These are phyloP conservation scores for Oxycera nigricornis DNA, from an alignment of 2,888 invertebrate genomes.

Conservation along the genomic window DNA sequence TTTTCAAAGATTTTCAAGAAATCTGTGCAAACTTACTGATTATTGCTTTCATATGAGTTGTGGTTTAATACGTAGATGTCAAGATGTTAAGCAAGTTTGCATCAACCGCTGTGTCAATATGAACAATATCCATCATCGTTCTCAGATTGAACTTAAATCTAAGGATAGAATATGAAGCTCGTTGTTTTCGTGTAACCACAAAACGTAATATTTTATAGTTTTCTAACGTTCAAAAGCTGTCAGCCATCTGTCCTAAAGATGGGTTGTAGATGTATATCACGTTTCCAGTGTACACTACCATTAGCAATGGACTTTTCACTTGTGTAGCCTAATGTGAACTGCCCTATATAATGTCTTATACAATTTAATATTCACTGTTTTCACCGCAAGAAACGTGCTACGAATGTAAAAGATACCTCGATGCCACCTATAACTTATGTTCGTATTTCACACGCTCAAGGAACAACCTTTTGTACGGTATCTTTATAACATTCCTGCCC, in stretches of 20 bases:
- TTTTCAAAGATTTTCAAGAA: too few species aligned
- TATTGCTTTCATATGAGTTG: too few species aligned
- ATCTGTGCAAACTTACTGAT: too few species aligned
- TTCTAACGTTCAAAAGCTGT: neutral
- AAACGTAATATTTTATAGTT: too few species aligned
- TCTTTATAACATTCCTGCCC: neutral
- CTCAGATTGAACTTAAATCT: too few species aligned
- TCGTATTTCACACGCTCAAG: neutral
- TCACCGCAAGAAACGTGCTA: slow-evolving; percentile 14
- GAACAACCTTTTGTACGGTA: neutral
- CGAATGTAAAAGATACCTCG: neutral
- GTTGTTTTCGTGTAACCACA: too few species aligned
- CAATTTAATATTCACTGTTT: slow-evolving; percentile 44
- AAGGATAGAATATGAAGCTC: too few species aligned
- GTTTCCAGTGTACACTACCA: slow-evolving; percentile 19
- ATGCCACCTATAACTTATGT: slow-evolving; percentile 3
- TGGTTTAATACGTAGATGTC: too few species aligned
- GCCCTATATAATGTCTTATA: slow-evolving; percentile 25
- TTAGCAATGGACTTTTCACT: slow-evolving; percentile 36
- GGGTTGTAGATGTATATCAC: slow-evolving; percentile 34
- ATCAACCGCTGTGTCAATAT: too few species aligned
- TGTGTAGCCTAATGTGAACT: slow-evolving; percentile 20
- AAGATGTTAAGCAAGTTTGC: too few species aligned
- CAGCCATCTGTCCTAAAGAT: neutral
- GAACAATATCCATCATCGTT: too few species aligned